Evolutionary conservation across 2,113 vertebrate genomes (phyloP).

Genomic region (Oncorhynchus mykiss): DNA sequence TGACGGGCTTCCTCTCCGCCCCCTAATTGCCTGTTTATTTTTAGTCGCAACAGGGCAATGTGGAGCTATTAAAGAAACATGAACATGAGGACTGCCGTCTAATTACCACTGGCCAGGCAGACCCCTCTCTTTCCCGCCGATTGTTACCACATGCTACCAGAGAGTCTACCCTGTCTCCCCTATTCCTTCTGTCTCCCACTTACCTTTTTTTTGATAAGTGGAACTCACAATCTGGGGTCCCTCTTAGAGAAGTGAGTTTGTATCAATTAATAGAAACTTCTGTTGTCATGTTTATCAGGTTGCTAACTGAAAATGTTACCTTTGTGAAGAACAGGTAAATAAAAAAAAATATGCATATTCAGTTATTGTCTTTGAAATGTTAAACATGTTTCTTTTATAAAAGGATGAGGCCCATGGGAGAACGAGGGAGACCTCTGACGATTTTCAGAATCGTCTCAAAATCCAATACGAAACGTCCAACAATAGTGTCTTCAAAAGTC

Average conservation of each 20-base stretch:
- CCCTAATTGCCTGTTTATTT: slow-evolving; percentile 81
- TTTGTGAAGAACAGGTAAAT: too few relatives aligned
- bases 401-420: too few relatives aligned
- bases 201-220: slow-evolving; percentile 28
- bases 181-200: slow-evolving; percentile 65
- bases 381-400: too few relatives aligned
- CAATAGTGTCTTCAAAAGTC: not conserved
- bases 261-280: too few relatives aligned
- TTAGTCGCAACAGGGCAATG: slow-evolving; percentile 79
- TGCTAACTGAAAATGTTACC: too few relatives aligned
- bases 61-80: slow-evolving; percentile 85
- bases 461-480: too few relatives aligned
- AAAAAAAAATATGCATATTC: too few relatives aligned
- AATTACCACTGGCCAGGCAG: slow-evolving; percentile 77
- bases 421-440: not conserved
- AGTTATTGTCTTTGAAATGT: too few relatives aligned
- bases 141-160: slow-evolving; percentile 75
- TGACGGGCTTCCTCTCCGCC: slow-evolving; percentile 68
- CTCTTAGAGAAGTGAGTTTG: too few relatives aligned
- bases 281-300: too few relatives aligned
- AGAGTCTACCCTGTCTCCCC: slow-evolving; percentile 36
- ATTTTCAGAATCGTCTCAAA: not conserved
- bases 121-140: slow-evolving; percentile 72
- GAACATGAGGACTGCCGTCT: slow-evolving; percentile 78
- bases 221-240: not conserved